Conservation (phyloP, 2,113 vertebrate genomes). For the Nothocercus nigrocapillus region DNA sequence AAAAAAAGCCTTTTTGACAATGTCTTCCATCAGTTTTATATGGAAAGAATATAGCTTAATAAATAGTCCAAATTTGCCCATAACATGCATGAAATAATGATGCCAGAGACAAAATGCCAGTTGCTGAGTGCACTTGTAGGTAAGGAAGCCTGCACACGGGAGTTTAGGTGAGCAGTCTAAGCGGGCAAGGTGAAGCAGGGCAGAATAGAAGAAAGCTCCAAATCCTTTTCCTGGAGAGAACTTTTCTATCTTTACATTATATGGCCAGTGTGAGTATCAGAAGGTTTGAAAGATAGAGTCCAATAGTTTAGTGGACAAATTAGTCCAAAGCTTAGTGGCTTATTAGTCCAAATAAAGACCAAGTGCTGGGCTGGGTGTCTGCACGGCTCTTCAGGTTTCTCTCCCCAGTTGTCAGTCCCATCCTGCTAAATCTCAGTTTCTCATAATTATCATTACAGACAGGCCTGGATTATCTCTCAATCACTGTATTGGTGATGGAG, state of each 20-base stretch:
- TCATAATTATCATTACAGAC: not conserved
- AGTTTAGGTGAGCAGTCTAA: not conserved
- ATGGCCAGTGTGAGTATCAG: not conserved
- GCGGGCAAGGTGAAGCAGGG: not conserved
- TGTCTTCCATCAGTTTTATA: not conserved
- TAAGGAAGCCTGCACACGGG: not conserved
- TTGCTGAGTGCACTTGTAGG: not conserved
- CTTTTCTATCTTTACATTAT: not conserved
- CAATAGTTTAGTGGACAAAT: not conserved
- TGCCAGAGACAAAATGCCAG: not conserved
- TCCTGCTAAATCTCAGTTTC: not conserved
- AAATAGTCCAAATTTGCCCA: not conserved
- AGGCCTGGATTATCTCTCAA: not conserved
- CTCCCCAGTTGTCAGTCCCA: not conserved
- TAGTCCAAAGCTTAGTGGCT: no score
- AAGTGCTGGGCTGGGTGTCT: not conserved
- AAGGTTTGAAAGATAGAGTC: not conserved
- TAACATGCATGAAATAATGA: not conserved
- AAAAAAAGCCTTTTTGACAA: not conserved
- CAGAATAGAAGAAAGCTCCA: accelerated
- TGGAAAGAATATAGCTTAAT: not conserved
- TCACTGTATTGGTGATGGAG: not conserved
- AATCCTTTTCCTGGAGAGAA: not conserved
- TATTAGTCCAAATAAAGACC: not conserved
- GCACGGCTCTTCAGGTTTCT: not conserved